These are phyloP conservation scores for Drosophila ochracea DNA, from an alignment of 2,888 invertebrate genomes.

Conservation along the genomic window DNA sequence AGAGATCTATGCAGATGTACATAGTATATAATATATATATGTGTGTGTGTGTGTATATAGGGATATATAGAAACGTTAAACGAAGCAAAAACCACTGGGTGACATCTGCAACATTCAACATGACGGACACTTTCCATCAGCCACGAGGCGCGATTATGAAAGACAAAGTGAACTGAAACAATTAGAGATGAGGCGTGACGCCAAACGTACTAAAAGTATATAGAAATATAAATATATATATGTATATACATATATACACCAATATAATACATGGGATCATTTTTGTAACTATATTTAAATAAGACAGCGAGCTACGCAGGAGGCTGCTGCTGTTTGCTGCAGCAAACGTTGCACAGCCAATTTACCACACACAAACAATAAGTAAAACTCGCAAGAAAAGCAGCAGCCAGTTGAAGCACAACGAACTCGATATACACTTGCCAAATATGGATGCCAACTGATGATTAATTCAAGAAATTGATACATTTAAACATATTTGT, in stretches of 20 bases:
- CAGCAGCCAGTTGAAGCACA: not conserved
- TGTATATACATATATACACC: not conserved
- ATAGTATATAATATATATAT: constrained; percentile 3
- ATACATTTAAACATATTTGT: not conserved
- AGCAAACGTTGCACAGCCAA: constrained; percentile 62
- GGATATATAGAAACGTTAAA: constrained; percentile 38
- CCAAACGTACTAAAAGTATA: constrained; percentile 19
- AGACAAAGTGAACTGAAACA: constrained; percentile 36
- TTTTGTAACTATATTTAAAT: constrained; percentile 28
- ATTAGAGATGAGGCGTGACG: constrained; percentile 67
- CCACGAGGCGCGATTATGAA: constrained; percentile 32
- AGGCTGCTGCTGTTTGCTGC: constrained; percentile 21
- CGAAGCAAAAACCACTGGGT: constrained; percentile 29
- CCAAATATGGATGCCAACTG: not conserved
- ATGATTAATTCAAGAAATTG: not conserved
- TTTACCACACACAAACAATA: constrained; percentile 59
- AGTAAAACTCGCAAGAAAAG: constrained; percentile 7
- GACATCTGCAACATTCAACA: constrained; percentile 29
- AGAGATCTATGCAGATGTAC: constrained; percentile 19
- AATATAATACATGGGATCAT: constrained; percentile 9
- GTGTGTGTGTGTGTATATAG: not conserved
- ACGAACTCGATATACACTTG: not conserved
- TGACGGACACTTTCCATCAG: constrained; percentile 65
- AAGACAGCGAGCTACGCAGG: constrained; percentile 29
- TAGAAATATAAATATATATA: not conserved